Conservation (phyloP, 2,113 vertebrate species). For the Corythaixoides concolor region DNA sequence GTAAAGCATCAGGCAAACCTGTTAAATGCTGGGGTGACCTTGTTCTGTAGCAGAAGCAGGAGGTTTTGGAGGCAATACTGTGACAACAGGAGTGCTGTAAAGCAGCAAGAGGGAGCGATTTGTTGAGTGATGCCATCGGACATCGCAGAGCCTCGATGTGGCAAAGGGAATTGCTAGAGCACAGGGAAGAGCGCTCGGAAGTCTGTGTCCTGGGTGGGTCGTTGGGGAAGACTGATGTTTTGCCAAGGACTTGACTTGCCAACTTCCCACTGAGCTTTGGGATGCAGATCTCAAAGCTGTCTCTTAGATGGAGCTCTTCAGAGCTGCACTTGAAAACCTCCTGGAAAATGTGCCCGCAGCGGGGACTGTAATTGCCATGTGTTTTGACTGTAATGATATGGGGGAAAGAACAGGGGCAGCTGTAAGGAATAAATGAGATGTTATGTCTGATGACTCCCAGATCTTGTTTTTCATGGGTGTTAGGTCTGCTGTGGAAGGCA, state of each 20-base stretch:
- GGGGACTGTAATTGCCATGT: slow-evolving; percentile 8
- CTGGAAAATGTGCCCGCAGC: neutral
- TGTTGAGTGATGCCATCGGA: neutral
- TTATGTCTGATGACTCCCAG: neutral
- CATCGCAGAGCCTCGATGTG: neutral
- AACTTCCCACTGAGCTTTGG: neutral
- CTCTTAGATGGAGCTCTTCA: neutral
- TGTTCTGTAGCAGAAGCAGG: neutral
- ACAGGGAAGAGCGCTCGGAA: neutral
- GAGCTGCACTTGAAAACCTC: neutral
- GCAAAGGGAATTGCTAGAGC: neutral
- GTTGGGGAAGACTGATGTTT: neutral
- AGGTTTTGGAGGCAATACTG: neutral
- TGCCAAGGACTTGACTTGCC: neutral
- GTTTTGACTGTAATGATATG: neutral
- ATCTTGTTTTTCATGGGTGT: neutral
- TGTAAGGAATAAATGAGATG: neutral
- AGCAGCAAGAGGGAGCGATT: neutral
- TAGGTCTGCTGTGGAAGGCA: neutral
- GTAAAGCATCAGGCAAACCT: neutral
- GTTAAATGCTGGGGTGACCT: neutral
- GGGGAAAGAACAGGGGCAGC: neutral
- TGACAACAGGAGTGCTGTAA: neutral
- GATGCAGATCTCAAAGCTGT: neutral
- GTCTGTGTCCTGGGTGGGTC: neutral